Evolutionary conservation across 1,140 invertebrate species (phyloP).

Genomic region (Hypothenemus hampei): DNA sequence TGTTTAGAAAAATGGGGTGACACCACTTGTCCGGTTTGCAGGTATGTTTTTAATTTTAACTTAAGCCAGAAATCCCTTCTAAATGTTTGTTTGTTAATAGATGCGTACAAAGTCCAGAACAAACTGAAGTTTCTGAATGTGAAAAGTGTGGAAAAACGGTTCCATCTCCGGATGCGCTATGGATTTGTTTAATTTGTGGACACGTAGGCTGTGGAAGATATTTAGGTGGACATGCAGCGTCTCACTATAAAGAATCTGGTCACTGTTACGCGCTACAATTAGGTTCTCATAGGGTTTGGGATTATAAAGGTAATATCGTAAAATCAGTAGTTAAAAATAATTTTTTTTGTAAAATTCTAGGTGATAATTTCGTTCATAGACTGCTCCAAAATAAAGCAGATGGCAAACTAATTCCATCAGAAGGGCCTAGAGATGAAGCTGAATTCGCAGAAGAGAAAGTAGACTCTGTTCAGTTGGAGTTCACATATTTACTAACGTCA

Average conservation of each 20-base stretch:
- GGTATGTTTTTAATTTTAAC: constrained; percentile 10
- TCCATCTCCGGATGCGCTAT: constrained; percentile 69
- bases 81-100: constrained; percentile 47
- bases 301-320: constrained; percentile 71
- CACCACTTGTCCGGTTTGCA: constrained; percentile 72
- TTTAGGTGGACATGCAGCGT: constrained; percentile 59
- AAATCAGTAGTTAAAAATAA: not conserved
- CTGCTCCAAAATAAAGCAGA: constrained; percentile 95
- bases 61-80: too few relatives aligned
- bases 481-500: constrained; percentile 93
- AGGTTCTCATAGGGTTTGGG: constrained; percentile 96
- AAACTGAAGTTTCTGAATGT: constrained; percentile 42
- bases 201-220: constrained; percentile 88
- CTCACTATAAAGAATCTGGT: constrained; percentile 90
- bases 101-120: constrained; percentile 91
- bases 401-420: constrained; percentile 88
- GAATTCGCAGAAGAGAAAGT: constrained; percentile 76
- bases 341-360: constrained; percentile 11
- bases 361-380: constrained; percentile 93
- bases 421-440: constrained; percentile 53
- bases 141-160: constrained; percentile 37
- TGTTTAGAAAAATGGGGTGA: constrained; percentile 97
- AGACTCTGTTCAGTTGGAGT: constrained; percentile 90
- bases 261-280: constrained; percentile 97
- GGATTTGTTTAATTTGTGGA: constrained; percentile 99